Conservation (phyloP, 2,113 vertebrate genomes). For the Chinchilla lanigera region DNA sequence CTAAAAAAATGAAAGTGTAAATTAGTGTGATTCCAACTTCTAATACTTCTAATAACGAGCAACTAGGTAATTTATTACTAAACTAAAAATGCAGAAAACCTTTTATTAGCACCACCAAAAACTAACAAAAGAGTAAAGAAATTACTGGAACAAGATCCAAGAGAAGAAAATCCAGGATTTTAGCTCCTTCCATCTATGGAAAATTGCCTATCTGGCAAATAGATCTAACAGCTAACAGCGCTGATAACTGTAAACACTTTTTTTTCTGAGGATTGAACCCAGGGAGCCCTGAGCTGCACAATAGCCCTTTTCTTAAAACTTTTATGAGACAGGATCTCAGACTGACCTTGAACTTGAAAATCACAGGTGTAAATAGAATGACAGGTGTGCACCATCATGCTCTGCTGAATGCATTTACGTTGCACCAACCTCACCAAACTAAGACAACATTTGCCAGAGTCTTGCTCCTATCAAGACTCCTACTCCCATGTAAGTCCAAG, state of each 20-base stretch:
- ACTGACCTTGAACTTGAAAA: neutral
- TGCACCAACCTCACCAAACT: neutral
- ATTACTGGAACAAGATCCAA: neutral
- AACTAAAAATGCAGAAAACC: neutral
- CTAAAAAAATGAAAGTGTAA: constrained; percentile 36
- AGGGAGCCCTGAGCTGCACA: neutral
- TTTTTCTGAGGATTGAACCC: neutral
- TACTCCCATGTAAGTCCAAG: neutral
- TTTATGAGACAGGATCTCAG: neutral
- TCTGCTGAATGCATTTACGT: neutral
- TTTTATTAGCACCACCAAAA: neutral
- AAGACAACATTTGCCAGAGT: neutral
- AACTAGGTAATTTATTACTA: neutral
- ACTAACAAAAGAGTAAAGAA: neutral
- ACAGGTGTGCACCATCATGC: neutral
- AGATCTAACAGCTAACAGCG: neutral
- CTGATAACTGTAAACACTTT: neutral
- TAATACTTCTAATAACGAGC: neutral
- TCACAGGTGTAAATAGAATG: neutral
- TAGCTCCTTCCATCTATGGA: neutral
- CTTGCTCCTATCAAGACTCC: neutral
- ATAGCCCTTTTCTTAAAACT: neutral
- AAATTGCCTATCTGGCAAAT: neutral
- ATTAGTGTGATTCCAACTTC: neutral
- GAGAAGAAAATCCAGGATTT: neutral